Percentiles rank a stretch among this genome's conserved stretches.
These are phyloP conservation scores for Pachyuromys duprasi DNA, from an alignment of 2,797 vertebrate genomes.

Conservation along the genomic window DNA sequence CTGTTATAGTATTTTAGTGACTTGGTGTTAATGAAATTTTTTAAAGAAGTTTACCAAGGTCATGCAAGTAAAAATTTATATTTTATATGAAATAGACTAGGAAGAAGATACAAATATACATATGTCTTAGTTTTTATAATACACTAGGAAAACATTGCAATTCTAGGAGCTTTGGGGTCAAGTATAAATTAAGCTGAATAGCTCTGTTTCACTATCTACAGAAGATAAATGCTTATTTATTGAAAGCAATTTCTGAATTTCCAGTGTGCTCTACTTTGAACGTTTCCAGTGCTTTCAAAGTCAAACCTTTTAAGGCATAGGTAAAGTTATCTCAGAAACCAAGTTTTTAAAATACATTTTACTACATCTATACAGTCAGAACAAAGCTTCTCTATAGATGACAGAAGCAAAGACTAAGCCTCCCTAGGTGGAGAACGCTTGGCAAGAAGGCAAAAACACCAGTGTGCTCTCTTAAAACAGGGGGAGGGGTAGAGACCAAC, in stretches of 20 bases:
- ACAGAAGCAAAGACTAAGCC: not conserved
- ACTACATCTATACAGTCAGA: conserved; percentile 5
- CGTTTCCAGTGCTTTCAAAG: conserved; percentile 38
- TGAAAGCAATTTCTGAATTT: conserved; percentile 44
- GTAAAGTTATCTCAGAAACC: conserved; percentile 50
- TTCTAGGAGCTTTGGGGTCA: not conserved
- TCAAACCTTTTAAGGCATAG: conserved; percentile 55
- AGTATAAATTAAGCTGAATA: conserved; percentile 37
- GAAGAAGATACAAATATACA: not conserved
- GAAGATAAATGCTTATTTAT: conserved; percentile 47
- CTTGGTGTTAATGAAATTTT: not conserved
- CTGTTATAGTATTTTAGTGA: conserved; percentile 6
- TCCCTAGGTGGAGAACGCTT: not conserved
- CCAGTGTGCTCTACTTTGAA: not conserved
- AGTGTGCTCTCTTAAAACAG: not conserved
- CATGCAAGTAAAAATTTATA: conserved; percentile 41
- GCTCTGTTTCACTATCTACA: not conserved
- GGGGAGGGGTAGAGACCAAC: not conserved
- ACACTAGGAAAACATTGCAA: conserved; percentile 22
- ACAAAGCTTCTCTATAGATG: not conserved
- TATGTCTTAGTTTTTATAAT: conserved; percentile 6
- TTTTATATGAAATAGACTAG: conserved; percentile 53
- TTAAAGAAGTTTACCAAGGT: conserved; percentile 13
- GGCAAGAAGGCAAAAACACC: not conserved
- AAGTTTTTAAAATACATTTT: conserved; percentile 30